Percentiles rank a stretch among this genome's conserved stretches.
phyloP scores from a whole-genome alignment of 1,140 invertebrate species.

The Zeugodacus cucurbitae region DNA sequence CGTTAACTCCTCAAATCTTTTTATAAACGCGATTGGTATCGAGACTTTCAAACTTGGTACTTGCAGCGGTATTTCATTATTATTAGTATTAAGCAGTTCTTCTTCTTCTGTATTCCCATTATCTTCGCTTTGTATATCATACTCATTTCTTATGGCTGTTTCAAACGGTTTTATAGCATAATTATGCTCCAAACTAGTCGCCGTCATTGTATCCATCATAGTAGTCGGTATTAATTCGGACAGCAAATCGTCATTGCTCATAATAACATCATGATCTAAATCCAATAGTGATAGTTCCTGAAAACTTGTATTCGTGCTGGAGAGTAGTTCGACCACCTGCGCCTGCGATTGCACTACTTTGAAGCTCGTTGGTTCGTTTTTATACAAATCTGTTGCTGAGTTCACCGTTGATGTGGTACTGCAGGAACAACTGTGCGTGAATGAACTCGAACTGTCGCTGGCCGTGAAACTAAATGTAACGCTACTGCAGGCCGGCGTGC shows the following conservation, averaged over 20 bases:
- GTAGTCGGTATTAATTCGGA: not conserved
- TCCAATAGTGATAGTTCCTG: not conserved
- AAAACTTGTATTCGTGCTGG: not conserved
- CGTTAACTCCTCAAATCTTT: not conserved
- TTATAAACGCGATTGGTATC: not conserved
- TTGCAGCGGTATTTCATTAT: not conserved
- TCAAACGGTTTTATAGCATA: not conserved
- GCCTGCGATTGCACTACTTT: not conserved
- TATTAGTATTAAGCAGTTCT: not conserved
- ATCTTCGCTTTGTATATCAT: not conserved
- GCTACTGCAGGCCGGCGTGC: not conserved
- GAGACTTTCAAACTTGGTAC: not conserved
- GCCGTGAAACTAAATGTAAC: not conserved
- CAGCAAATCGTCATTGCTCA: not conserved
- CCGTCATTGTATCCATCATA: not conserved
- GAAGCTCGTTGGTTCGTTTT: not conserved
- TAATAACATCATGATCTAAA: conserved; percentile 26
- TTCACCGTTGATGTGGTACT: not conserved
- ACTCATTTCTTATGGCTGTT: not conserved
- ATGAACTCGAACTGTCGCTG: not conserved
- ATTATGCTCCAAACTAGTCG: not conserved
- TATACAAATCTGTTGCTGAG: not conserved
- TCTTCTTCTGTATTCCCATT: not conserved
- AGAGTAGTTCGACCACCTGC: not conserved
- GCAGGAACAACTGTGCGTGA: not conserved